Percentiles rank a stretch among this genome's conserved stretches.
These are phyloP conservation scores for Sthenelais limicola DNA, from an alignment of 2,888 invertebrate species.

Conservation along the genomic window DNA sequence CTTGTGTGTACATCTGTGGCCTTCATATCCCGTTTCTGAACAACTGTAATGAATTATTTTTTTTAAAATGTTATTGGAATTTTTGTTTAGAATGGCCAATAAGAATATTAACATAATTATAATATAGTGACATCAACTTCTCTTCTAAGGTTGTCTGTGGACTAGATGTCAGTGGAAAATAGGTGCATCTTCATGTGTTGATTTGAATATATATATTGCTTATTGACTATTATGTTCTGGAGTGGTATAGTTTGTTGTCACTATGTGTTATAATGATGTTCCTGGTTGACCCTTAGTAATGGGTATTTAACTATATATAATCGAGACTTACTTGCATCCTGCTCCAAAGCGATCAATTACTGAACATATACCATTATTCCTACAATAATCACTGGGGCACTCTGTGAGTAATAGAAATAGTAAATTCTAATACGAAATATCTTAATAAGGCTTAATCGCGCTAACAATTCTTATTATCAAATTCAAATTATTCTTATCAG, in stretches of 20 bases:
- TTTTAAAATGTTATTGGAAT: too few species aligned
- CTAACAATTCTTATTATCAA: not conserved
- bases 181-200: too few species aligned
- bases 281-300: not conserved
- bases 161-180: too few species aligned
- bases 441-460: not conserved
- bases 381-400: constrained; percentile 56
- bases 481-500: not conserved
- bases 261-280: not conserved
- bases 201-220: too few species aligned
- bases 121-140: too few species aligned
- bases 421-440: not conserved
- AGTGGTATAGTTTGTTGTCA: too few species aligned
- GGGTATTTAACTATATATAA: not conserved
- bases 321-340: constrained; percentile 52
- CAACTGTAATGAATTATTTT: constrained; percentile 3
- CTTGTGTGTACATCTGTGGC: constrained; percentile 24
- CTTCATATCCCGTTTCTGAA: constrained; percentile 2
- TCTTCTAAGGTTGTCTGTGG: too few species aligned
- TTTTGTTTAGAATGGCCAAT: too few species aligned
- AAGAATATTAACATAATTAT: too few species aligned
- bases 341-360: constrained; percentile 44
- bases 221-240: too few species aligned
- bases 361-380: constrained; percentile 56
- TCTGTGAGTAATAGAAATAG: constrained; percentile 40